These are phyloP conservation scores for Peromyscus maniculatus DNA, from an alignment of 2,113 vertebrate genomes.

Conservation along the genomic window DNA sequence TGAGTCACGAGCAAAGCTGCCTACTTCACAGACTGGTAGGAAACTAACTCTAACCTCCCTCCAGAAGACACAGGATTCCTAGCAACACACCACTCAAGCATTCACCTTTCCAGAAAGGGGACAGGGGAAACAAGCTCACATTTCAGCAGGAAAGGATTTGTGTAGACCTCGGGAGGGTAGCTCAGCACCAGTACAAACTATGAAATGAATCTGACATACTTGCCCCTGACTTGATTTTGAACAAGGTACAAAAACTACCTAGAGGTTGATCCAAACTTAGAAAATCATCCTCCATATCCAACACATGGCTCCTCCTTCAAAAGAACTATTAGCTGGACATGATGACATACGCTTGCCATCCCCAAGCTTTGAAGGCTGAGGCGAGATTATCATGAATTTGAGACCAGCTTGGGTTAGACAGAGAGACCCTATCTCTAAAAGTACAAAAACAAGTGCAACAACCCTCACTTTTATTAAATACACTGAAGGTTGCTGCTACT, in stretches of 20 bases:
- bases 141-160: constrained; percentile 51
- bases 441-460: not conserved
- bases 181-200: not conserved
- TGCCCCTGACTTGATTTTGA: not conserved
- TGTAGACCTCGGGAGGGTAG: not conserved
- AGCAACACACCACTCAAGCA: not conserved
- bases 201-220: constrained; percentile 38
- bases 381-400: not conserved
- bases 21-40: not conserved
- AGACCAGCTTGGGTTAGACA: not conserved
- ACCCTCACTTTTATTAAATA: not conserved
- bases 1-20: not conserved
- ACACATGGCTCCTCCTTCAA: not conserved
- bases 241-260: not conserved
- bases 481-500: not conserved
- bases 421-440: not conserved
- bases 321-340: not conserved
- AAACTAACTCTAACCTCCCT: not conserved
- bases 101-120: not conserved
- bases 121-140: not conserved
- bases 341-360: not conserved
- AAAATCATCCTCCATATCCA: not conserved
- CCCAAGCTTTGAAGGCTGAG: not conserved
- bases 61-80: constrained; percentile 21
- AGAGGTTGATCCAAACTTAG: not conserved